Conservation (phyloP, 2,888 invertebrate genomes). For the Drosophila gaucha region DNA sequence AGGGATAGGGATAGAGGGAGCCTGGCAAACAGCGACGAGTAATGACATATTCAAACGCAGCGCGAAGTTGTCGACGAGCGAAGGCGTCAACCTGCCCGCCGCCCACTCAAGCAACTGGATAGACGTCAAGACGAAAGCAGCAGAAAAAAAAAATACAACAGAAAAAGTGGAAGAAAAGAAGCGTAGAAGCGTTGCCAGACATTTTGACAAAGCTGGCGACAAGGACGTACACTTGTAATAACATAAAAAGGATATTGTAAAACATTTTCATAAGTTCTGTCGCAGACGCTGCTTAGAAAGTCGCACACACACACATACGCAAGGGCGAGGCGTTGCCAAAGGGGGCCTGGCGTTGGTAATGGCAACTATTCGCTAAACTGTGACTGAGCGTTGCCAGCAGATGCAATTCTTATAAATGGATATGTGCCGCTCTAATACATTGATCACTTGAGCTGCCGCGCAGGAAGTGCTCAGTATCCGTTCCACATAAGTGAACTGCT, state of each 20-base stretch:
- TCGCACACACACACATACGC: not conserved
- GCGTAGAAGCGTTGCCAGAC: conserved; percentile 72
- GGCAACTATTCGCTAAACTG: conserved; percentile 31
- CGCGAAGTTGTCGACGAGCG: conserved; percentile 74
- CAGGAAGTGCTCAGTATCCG: conserved; percentile 37
- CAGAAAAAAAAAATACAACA: conserved; percentile 12
- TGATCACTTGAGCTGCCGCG: conserved; percentile 40
- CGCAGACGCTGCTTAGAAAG: conserved; percentile 47
- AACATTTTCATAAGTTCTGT: conserved; percentile 82
- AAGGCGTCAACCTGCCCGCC: conserved; percentile 52
- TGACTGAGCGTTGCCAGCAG: conserved; percentile 16
- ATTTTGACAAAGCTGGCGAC: conserved; percentile 83
- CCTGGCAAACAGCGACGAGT: conserved; percentile 45
- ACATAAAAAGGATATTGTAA: conserved; percentile 84
- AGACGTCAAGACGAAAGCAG: conserved; percentile 12
- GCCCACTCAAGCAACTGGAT: conserved; percentile 14
- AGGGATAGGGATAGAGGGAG: conserved; percentile 10
- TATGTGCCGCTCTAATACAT: conserved; percentile 17
- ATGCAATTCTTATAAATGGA: conserved; percentile 19
- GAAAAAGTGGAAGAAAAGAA: not conserved
- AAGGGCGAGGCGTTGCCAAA: not conserved
- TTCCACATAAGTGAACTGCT: conserved; percentile 8
- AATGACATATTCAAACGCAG: conserved; percentile 78
- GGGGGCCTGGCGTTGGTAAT: conserved; percentile 5
- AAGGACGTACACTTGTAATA: conserved; percentile 82